phyloP scores from a whole-genome alignment of 2,797 vertebrate genomes.

The Sebastes itinus region DNA sequence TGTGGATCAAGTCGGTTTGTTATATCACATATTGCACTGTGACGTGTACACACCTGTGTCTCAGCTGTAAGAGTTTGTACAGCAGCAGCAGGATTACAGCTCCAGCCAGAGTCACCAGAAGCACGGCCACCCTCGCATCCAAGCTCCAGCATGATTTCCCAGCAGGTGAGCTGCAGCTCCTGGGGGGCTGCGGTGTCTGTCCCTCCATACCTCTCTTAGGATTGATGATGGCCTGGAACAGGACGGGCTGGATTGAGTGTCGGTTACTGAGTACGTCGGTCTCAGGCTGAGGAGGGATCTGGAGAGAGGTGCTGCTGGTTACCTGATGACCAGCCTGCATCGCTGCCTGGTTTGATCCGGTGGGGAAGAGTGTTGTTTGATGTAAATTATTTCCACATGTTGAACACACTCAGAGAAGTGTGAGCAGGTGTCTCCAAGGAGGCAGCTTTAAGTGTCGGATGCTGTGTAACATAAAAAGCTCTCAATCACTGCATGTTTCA shows the following conservation, averaged over 20 bases:
- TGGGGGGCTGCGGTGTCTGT: constrained; percentile 44
- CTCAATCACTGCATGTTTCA: not conserved
- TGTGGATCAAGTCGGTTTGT: not conserved
- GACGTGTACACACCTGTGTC: constrained; percentile 68
- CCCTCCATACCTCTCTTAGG: constrained; percentile 44
- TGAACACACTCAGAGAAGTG: not conserved
- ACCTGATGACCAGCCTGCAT: constrained; percentile 54
- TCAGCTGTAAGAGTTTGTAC: constrained; percentile 75
- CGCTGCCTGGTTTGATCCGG: constrained; percentile 3
- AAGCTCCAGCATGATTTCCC: constrained; percentile 63
- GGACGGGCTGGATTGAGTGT: constrained; percentile 5
- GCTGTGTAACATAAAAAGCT: constrained; percentile 19
- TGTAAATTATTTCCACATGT: constrained; percentile 12
- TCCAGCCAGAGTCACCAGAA: constrained; percentile 75
- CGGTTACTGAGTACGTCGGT: not conserved
- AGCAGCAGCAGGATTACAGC: constrained; percentile 77
- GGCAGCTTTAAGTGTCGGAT: not conserved
- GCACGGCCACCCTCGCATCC: constrained; percentile 64
- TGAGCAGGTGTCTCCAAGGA: not conserved
- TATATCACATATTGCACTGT: not conserved
- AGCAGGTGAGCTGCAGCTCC: constrained; percentile 47
- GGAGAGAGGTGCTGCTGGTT: constrained; percentile 44
- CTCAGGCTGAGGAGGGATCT: constrained; percentile 45
- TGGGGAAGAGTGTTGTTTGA: not conserved
- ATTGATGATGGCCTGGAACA: constrained; percentile 24